phyloP scores from a whole-genome alignment of 1,140 invertebrate species.

The Lithobius niger region DNA sequence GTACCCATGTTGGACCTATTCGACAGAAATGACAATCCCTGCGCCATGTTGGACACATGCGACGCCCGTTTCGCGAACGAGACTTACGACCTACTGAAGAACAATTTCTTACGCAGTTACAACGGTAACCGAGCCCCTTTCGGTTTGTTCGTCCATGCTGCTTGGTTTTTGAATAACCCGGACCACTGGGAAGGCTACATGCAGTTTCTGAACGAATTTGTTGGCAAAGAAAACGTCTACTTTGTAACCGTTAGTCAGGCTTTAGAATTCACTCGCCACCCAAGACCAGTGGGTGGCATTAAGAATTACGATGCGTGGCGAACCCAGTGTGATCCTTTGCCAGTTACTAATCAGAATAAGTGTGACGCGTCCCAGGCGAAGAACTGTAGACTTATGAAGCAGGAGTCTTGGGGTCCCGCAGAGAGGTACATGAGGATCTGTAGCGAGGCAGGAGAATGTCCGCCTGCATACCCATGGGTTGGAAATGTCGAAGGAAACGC shows the following conservation, averaged over 20 bases:
- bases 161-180: constrained; percentile 17
- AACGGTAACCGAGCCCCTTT: constrained; percentile 19
- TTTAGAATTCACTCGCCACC: constrained; percentile 44
- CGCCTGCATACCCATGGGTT: background rate
- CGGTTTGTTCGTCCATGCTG: constrained; percentile 5
- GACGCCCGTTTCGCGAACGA: constrained; percentile 19
- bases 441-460: background rate
- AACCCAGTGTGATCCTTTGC: background rate
- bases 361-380: background rate
- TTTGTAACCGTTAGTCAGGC: constrained; percentile 32
- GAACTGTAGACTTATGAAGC: background rate
- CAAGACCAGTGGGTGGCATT: constrained; percentile 17
- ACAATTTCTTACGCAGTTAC: constrained; percentile 25
- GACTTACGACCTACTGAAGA: constrained; percentile 20
- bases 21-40: constrained; percentile 34
- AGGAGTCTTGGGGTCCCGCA: background rate
- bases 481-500: background rate
- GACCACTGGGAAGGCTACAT: constrained; percentile 16
- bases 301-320: background rate
- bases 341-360: no score
- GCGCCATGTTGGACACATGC: constrained; percentile 49
- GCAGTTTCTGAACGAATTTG: constrained; percentile 18
- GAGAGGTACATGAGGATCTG: background rate
- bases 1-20: constrained; percentile 47
- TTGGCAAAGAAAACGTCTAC: constrained; percentile 24